A percentile compares a stretch with the other conserved stretches of the same genome.
phyloP scores from a whole-genome alignment of 2,888 invertebrate genomes.

The Gerosis bhagava region DNA sequence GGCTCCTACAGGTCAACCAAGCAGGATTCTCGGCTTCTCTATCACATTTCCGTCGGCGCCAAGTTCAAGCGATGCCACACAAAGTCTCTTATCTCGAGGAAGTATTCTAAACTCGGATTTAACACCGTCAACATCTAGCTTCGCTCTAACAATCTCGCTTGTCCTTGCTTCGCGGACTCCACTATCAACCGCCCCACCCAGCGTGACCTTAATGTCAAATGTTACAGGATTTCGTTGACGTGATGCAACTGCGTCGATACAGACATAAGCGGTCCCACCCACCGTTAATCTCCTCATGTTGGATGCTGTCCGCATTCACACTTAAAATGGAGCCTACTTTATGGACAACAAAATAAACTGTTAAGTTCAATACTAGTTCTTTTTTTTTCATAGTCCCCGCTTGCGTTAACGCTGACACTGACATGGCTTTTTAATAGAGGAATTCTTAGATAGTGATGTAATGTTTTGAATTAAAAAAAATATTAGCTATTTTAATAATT shows the following conservation, averaged over 20 bases:
- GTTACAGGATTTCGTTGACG: constrained; percentile 77
- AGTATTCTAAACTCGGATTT: constrained; percentile 84
- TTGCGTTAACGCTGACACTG: constrained; percentile 44
- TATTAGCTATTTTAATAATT: no score
- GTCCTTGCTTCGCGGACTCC: constrained; percentile 64
- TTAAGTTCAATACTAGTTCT: constrained; percentile 14
- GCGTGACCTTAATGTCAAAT: constrained; percentile 74
- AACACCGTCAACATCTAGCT: constrained; percentile 76
- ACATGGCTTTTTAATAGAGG: constrained; percentile 26
- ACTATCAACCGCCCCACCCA: constrained; percentile 47
- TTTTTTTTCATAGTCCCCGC: constrained; percentile 52
- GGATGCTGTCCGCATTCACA: constrained; percentile 75
- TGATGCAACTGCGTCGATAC: constrained; percentile 46
- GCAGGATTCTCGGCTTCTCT: constrained; percentile 80
- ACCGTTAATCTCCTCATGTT: constrained; percentile 29
- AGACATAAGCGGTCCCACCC: constrained; percentile 24
- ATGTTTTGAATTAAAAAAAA: no score
- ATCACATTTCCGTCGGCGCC: constrained; percentile 85
- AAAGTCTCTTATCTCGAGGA: constrained; percentile 88
- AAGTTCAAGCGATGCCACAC: constrained; percentile 88
- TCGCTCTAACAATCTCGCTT: constrained; percentile 74
- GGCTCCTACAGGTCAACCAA: constrained; percentile 85
- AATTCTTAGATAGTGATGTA: no score
- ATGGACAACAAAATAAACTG: constrained; percentile 72
- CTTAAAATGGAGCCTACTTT: constrained; percentile 52